phyloP scores from a whole-genome alignment of 2,113 vertebrate species.

The Lepus timidus region DNA sequence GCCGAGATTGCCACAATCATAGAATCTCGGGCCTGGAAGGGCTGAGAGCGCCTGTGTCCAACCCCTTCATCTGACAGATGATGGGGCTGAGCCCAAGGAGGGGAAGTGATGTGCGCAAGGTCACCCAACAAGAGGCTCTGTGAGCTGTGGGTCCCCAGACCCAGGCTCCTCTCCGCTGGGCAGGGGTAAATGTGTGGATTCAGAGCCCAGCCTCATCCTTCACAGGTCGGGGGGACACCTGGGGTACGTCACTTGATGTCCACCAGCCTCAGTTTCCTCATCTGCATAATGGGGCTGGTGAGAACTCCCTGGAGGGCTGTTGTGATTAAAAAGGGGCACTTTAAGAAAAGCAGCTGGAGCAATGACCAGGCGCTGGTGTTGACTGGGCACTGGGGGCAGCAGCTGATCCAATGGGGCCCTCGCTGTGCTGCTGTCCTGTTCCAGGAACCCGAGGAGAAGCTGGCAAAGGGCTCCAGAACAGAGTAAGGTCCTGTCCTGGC shows the following conservation, averaged over 20 bases:
- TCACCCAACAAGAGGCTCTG: neutral
- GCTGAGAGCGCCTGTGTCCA: conserved; percentile 35
- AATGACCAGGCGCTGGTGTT: neutral
- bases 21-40: conserved; percentile 78
- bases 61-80: conserved; percentile 80
- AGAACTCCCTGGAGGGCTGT: neutral
- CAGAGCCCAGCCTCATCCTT: neutral
- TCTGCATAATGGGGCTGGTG: neutral
- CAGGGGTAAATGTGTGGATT: neutral
- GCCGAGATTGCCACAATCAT: conserved; percentile 68
- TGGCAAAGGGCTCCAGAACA: neutral
- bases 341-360: neutral
- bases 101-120: neutral
- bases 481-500: neutral
- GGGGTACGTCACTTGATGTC: conserved; percentile 11
- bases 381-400: neutral
- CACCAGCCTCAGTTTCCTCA: neutral
- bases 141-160: neutral
- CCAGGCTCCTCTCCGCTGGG: neutral
- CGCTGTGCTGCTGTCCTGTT: neutral
- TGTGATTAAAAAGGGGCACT: neutral
- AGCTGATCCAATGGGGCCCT: neutral
- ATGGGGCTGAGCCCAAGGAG: conserved; percentile 54
- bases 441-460: neutral
- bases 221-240: neutral